A percentile compares a stretch with the other conserved stretches of the same genome.
phyloP scores from a whole-genome alignment of 2,888 invertebrate species.

The Beris morrisii region DNA sequence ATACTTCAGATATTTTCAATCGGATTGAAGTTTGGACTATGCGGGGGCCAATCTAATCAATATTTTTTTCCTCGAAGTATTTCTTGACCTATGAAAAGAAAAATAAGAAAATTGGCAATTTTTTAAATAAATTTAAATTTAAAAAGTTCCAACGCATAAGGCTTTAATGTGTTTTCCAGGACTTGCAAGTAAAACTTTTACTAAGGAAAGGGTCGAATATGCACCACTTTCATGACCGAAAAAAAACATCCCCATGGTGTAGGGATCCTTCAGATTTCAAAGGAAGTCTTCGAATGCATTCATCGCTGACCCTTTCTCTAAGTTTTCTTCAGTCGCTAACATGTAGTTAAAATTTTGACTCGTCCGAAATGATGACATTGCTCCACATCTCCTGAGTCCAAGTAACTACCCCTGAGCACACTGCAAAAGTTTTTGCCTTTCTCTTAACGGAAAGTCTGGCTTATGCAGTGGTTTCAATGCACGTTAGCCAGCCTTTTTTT shows the following conservation, averaged over 20 bases:
- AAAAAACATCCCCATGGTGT: neutral
- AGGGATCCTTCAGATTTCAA: no score
- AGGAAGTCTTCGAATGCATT: slow-evolving; percentile 7
- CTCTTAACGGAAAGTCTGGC: no score
- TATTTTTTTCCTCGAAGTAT: no score
- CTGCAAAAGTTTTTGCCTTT: neutral
- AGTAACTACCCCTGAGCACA: neutral
- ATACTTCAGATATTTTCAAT: no score
- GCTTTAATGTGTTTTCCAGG: neutral
- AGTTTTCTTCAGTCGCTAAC: neutral
- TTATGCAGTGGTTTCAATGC: no score
- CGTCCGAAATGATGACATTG: neutral
- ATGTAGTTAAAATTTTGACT: slow-evolving; percentile 7
- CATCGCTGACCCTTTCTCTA: neutral
- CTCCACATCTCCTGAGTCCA: neutral
- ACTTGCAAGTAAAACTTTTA: neutral
- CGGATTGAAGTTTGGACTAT: no score
- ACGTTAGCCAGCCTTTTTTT: no score
- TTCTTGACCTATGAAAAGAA: no score
- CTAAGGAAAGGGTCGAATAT: neutral
- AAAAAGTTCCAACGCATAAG: neutral
- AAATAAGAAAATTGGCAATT: no score
- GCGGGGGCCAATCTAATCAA: no score
- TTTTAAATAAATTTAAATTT: no score
- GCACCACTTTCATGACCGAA: neutral